These are phyloP conservation scores for Cephalopterus ornatus DNA, from an alignment of 2,113 vertebrate genomes.

Conservation along the genomic window DNA sequence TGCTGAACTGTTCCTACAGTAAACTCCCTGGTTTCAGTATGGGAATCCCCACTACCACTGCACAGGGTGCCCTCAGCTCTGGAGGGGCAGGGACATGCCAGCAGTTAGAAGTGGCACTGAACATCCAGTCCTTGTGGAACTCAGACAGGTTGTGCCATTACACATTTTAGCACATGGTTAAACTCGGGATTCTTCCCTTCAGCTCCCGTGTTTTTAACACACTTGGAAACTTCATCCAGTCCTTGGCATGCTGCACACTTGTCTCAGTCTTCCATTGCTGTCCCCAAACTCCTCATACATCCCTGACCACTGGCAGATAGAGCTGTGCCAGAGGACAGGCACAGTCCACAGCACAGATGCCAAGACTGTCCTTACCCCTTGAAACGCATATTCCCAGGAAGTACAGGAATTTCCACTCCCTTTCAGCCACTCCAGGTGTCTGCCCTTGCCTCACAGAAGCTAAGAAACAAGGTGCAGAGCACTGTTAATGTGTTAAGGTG, in stretches of 20 bases:
- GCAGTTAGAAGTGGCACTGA: background rate
- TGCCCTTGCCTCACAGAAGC: background rate
- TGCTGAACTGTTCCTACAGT: background rate
- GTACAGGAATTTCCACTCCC: background rate
- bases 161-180: background rate
- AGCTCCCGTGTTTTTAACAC: background rate
- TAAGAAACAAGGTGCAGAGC: background rate
- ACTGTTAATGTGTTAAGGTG: accelerated
- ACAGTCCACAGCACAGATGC: background rate
- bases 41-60: background rate
- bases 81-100: background rate
- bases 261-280: background rate
- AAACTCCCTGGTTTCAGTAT: background rate
- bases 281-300: background rate
- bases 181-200: background rate
- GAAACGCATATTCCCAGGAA: accelerated
- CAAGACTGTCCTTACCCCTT: background rate
- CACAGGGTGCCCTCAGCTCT: background rate
- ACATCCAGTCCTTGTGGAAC: background rate
- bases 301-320: background rate
- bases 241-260: accelerated
- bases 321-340: background rate
- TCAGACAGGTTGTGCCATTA: background rate
- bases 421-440: background rate
- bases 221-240: background rate